Evolutionary conservation across 2,888 invertebrate genomes (phyloP), one percentile per base, ranked within the genome.

Genomic region (Brachyptera putata): DNA sequence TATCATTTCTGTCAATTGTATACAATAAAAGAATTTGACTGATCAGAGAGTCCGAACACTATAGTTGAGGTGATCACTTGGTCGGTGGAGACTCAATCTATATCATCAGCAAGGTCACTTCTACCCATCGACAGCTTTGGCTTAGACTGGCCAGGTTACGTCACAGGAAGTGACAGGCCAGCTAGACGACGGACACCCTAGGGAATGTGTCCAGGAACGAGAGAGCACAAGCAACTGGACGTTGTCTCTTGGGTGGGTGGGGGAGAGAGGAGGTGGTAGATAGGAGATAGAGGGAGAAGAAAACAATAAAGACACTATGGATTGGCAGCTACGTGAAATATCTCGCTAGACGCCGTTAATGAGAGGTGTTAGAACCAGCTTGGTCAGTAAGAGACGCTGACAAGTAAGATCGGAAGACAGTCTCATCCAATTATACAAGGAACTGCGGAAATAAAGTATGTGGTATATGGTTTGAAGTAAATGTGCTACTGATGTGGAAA

Each of bases 301-400:
- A 58, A 48, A 58, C 58, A 58, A 58, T 58, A 58, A 58, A 58
- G 58, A 58, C 58, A 9, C 34, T 14, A 7, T 49, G 34, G 58
- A 49, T 48, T 58, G 58, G 49, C 58, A 58, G 58, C 18, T 43
- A 48, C 36, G 48, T 34, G 57, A 43, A 25, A 57, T 57, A 57
- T 48, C 46, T 30, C 49, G 53, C 53, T n/a, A 22, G 53, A n/a
- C 34, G 22, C 18, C 36, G 34, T 36, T 53, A 53, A 53, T 53
- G 53, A 53, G 53, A 36, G 53, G 37, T 53, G 53, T 53, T 34
- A 34, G 36, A 22, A 4, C 7, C 18, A n/a, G 11, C 34, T 11
- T 11, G 34, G 30, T 30, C 30, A 5, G 39, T 39, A 39, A 39
- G 16, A 39, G 39, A 14, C 5, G n/a, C 18, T 50, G 50, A 30